Conservation (phyloP, 2,797 vertebrate genomes). For the Gambelia wislizenii region DNA sequence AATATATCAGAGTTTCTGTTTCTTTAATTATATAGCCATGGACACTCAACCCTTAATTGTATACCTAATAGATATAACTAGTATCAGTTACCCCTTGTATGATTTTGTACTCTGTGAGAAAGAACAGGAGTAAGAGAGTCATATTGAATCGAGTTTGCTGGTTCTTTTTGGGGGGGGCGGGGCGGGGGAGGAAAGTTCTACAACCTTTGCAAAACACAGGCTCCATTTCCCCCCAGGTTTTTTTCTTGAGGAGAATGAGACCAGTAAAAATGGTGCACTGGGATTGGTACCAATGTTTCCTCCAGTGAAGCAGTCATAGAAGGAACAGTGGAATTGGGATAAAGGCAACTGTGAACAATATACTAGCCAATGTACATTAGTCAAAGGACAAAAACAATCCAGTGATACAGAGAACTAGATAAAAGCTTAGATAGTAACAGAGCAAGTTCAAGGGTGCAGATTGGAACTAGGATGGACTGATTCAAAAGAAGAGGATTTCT, state of each 20-base stretch:
- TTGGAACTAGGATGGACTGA: too few relatives aligned
- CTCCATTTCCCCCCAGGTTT: not conserved
- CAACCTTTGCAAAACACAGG: not conserved
- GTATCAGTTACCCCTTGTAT: not conserved
- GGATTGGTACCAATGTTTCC: not conserved
- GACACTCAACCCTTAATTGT: not conserved
- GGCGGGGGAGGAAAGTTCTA: not conserved
- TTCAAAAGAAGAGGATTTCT: too few relatives aligned
- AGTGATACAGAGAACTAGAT: not conserved
- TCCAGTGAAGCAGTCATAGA: not conserved
- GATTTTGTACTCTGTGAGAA: not conserved
- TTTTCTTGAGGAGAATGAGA: not conserved
- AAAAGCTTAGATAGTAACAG: not conserved
- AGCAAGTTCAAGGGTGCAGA: not conserved
- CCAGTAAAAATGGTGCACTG: not conserved
- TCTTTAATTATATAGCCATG: not conserved
- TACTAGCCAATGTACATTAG: not conserved
- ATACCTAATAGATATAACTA: not conserved
- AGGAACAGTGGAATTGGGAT: not conserved
- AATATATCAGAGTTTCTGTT: constrained; percentile 39
- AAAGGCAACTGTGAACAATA: not conserved
- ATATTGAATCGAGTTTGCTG: not conserved
- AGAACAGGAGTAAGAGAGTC: not conserved
- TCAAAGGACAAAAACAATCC: not conserved
- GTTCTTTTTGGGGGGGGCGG: not conserved